phyloP scores from a whole-genome alignment of 2,113 vertebrate species.

The Ptyas mucosa region DNA sequence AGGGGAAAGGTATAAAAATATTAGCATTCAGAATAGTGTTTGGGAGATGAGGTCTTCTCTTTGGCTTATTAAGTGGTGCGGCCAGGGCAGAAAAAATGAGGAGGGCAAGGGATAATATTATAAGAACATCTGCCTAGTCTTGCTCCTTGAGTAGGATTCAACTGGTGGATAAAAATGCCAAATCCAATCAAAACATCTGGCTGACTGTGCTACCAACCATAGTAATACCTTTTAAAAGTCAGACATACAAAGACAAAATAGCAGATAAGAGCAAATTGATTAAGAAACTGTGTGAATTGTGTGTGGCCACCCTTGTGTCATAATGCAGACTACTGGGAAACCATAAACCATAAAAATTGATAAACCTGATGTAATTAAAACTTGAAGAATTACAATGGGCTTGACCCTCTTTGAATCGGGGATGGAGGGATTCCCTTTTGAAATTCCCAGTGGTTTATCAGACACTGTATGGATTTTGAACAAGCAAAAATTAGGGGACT shows the following conservation, averaged over 20 bases:
- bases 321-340: background rate
- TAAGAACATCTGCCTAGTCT: too few relatives aligned
- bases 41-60: too few relatives aligned
- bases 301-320: background rate
- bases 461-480: background rate
- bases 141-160: too few relatives aligned
- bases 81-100: too few relatives aligned
- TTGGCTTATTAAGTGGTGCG: too few relatives aligned
- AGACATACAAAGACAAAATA: too few relatives aligned
- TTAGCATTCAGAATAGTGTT: background rate
- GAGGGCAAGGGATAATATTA: too few relatives aligned
- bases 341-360: background rate
- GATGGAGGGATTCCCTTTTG: background rate
- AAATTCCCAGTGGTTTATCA: background rate
- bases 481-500: background rate
- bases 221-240: too few relatives aligned
- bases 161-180: too few relatives aligned
- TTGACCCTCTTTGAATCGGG: background rate
- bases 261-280: too few relatives aligned
- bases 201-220: too few relatives aligned
- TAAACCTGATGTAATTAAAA: background rate
- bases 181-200: too few relatives aligned
- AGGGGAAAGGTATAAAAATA: background rate
- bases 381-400: background rate
- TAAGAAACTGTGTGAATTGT: background rate